Conservation (phyloP, 2,113 vertebrate genomes). For the Trogon surrucura region DNA sequence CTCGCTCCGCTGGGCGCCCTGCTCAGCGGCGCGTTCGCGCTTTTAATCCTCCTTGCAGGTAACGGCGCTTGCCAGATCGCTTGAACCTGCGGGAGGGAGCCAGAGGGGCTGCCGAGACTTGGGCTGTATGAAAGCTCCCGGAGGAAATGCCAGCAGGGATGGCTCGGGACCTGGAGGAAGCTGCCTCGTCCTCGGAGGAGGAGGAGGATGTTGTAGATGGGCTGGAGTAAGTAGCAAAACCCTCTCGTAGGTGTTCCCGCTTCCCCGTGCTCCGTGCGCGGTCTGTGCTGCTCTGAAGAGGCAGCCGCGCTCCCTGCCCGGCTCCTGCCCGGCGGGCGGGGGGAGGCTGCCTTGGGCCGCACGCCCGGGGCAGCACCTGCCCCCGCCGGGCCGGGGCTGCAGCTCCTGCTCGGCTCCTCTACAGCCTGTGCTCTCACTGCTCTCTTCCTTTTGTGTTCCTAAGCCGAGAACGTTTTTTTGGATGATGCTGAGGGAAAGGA, state of each 20-base stretch:
- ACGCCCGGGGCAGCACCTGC: no score
- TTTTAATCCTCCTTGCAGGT: constrained; percentile 37
- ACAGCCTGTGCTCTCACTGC: neutral
- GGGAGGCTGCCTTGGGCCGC: neutral
- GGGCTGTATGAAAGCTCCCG: constrained; percentile 70
- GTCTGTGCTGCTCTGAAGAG: neutral
- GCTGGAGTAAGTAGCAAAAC: constrained; percentile 71
- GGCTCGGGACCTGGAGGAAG: constrained; percentile 83
- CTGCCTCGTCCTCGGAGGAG: constrained; percentile 81
- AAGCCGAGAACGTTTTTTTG: neutral
- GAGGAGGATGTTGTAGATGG: constrained; percentile 62
- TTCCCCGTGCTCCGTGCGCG: neutral
- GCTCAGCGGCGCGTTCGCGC: rapidly evolving
- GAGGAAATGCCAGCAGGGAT: constrained; percentile 87
- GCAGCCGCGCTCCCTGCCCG: neutral
- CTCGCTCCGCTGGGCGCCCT: neutral
- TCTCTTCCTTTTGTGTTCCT: neutral
- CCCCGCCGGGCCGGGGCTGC: neutral
- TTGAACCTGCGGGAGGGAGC: constrained; percentile 30
- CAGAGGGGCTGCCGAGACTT: constrained; percentile 12
- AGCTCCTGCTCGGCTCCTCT: neutral
- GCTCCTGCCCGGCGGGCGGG: rapidly evolving
- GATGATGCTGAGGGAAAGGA: neutral
- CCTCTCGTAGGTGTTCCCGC: rapidly evolving
- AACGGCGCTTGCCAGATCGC: constrained; percentile 42